Evolutionary conservation across 2,113 vertebrate species (phyloP), one percentile per base, ranked within the genome.

Genomic region (Takifugu bimaculatus): DNA sequence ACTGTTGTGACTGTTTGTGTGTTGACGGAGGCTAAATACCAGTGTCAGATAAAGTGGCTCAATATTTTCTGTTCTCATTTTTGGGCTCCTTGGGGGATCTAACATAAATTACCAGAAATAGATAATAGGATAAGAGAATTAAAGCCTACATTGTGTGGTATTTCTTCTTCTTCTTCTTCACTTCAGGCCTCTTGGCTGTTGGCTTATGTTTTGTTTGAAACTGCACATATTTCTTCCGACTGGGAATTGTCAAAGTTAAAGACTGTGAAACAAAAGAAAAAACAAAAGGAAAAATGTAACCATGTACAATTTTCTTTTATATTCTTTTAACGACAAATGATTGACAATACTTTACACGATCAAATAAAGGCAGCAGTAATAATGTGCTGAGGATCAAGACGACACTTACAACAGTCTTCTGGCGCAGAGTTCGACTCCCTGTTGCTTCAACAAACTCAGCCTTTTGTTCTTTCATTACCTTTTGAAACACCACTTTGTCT

Each of bases 181-280:
- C 64, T 68, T 72, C 93, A 80, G 89, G 93, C 79, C 89, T 92
- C 82, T 96, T 95, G 48, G 91, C 93, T 20, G 91, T 91, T 48
- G 91, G 87, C 76, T 92, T 94, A 72, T 92, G 85, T 32, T 6
- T 32, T 32, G 29, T 32, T 32, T 32, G 29, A 32, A 6, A 32
- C 29, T 6, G 2, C 74, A 1, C 88, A 94, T 7, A 94, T 60
- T 48, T 76, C 70, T 92, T 93, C 77, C 88, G 92, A 11, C 28
- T 7, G 0, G 90, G 66, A 6, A 64, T 75, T 1, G 63, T 78
- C 25, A 72, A 14, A 1, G 90, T 80, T 14, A 85, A 85, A 4
- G 83, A 73, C 25, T 91, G 57, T 13, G 89, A 88, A 29, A 52
- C 65, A 95, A 96, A 61, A 32, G 44, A 15, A 50, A 3, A 72